Base-by-base conservation (phyloP, 2,888 invertebrate genomes). In the Drosophila ustulata region DNA sequence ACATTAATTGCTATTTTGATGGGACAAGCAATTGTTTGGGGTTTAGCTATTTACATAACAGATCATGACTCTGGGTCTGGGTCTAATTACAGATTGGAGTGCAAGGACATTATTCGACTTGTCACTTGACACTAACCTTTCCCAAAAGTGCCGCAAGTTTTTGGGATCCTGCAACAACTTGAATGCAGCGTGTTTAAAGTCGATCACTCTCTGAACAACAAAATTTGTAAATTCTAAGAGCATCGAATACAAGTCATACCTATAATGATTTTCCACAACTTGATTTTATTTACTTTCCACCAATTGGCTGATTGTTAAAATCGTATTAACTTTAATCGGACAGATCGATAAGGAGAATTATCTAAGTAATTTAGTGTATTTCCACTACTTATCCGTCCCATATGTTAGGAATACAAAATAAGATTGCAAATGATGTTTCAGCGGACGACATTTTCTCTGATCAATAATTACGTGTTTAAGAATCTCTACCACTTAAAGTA, bases 1-100 rank as follows among this genome's bases (percentile, higher is more conserved):
- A 79, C 68, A 71, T 69, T 45, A 46, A 56, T 72, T 75, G 66
- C 63, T 59, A 43, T 58, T 58, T 41, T 41, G 39, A 5, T 52
- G 34, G 58, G 50, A 46, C 32, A 63, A 63, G 69, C 55, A 70
- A 74, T 70, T 47, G 26, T 58, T n/a, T 30, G 8, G 30, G 46
- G n/a, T 41, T 32, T 58, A 64, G 43, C 23, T 43, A 63, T 49
- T 56, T 66, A 43, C 46, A 69, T 43, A 46, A 64, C 41, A 26
- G 41, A 34, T 37, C 11, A 30, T 34, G 4, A 11, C 9, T 28
- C 28, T 5, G 39, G 50, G 25, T 32, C 49, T 37, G 39, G 50
- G 13, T 32, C 49, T 37, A 30, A 46, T 39, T 4, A 39, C 13
- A 11, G 18, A 30, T n/a, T 9, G 34, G 1, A 55, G 30, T 30